A percentile compares a stretch with the other conserved stretches of the same genome.
phyloP scores from a whole-genome alignment of 2,888 invertebrate species.

The Pyrrhosoma nymphula region DNA sequence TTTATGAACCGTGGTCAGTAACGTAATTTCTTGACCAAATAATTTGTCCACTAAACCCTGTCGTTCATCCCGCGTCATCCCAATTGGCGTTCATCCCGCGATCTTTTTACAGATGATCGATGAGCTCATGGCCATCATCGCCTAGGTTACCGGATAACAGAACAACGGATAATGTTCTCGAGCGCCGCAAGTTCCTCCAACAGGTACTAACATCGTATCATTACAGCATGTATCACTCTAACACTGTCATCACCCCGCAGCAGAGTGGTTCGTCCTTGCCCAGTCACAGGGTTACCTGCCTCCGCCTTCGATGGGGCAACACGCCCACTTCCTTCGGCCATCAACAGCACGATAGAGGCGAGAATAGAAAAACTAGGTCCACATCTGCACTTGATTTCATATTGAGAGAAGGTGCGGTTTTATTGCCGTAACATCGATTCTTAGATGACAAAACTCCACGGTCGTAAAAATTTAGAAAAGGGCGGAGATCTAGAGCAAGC shows the following conservation, averaged over 20 bases:
- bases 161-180: neutral
- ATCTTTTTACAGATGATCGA: neutral
- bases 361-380: neutral
- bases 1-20: no score
- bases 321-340: neutral
- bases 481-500: neutral
- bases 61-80: no score
- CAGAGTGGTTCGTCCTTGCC: neutral
- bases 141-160: neutral
- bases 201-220: no score
- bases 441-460: neutral
- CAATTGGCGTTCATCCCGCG: no score
- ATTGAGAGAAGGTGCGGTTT: constrained; percentile 10
- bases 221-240: no score
- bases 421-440: constrained; percentile 18
- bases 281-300: neutral
- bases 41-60: no score
- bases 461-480: constrained; percentile 11
- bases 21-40: no score
- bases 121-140: neutral
- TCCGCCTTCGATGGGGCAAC: neutral
- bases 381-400: neutral
- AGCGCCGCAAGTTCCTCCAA: neutral
- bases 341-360: neutral
- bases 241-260: no score